Conservation (phyloP, 2,113 vertebrate genomes). For the Sander lucioperca region DNA sequence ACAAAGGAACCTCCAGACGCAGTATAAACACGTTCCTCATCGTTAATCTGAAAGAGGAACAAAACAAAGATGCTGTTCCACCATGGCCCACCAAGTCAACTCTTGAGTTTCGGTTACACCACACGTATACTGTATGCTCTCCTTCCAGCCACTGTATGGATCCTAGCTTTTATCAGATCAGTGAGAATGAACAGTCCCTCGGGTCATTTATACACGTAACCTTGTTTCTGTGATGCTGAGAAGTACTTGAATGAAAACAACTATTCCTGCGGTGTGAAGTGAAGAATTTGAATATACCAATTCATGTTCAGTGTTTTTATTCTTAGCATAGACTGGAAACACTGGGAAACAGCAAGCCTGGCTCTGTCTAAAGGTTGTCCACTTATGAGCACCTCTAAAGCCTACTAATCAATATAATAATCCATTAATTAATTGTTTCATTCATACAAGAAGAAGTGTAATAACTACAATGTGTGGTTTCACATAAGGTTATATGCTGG, state of each 20-base stretch:
- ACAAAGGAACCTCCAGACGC: conserved; percentile 19
- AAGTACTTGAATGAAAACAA: not conserved
- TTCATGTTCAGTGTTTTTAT: not conserved
- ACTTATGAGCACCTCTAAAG: not conserved
- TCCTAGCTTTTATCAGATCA: not conserved
- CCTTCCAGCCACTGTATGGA: not conserved
- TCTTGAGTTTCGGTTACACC: not conserved
- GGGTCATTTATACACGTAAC: not conserved
- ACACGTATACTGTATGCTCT: too few relatives aligned
- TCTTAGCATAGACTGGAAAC: not conserved
- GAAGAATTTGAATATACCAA: not conserved
- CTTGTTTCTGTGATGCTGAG: not conserved
- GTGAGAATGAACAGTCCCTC: too few relatives aligned
- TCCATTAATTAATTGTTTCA: not conserved
- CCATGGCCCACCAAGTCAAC: not conserved
- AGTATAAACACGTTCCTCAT: not conserved
- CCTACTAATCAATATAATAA: not conserved
- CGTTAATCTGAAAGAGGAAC: conserved; percentile 18
- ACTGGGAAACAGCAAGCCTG: not conserved
- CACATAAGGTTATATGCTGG: not conserved
- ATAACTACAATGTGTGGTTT: not conserved
- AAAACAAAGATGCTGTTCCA: not conserved
- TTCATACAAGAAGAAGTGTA: not conserved
- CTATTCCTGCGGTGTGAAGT: too few relatives aligned
- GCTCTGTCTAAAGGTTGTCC: not conserved